phyloP scores from a whole-genome alignment of 2,888 invertebrate species.

The Ormyrus thymus region DNA sequence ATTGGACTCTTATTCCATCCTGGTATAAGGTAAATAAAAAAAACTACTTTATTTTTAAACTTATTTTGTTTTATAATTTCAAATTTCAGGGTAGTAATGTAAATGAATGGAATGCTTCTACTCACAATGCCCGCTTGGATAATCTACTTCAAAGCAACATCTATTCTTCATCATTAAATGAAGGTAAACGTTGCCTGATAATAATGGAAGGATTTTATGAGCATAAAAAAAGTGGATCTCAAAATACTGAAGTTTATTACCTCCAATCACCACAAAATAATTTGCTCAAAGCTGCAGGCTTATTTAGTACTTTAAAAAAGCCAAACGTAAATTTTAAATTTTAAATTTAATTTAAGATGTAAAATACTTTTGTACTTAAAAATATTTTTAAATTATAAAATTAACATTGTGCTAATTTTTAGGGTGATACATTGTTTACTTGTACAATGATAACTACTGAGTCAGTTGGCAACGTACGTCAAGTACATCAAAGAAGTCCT shows the following conservation, averaged over 20 bases:
- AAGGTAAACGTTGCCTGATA: constrained; percentile 51
- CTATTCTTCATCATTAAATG: constrained; percentile 39
- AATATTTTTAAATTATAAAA: background rate
- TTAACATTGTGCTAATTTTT: background rate
- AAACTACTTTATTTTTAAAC: constrained; percentile 6
- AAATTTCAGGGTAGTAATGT: constrained; percentile 21
- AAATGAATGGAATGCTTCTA: constrained; percentile 38
- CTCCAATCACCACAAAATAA: constrained; percentile 41
- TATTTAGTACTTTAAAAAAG: constrained; percentile 41
- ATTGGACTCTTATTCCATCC: constrained; percentile 51
- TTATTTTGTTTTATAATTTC: background rate
- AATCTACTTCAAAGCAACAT: constrained; percentile 48
- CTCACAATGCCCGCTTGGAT: constrained; percentile 54
- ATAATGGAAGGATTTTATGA: constrained; percentile 54
- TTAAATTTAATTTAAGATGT: background rate
- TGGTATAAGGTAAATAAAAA: constrained; percentile 44
- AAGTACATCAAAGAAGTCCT: constrained; percentile 49
- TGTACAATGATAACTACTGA: constrained; percentile 52
- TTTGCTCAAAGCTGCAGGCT: constrained; percentile 51
- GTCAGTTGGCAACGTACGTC: constrained; percentile 22
- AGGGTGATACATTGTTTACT: constrained; percentile 46
- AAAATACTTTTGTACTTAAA: background rate
- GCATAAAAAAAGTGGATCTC: constrained; percentile 32
- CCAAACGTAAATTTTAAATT: constrained; percentile 43
- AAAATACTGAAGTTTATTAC: constrained; percentile 47